phyloP scores from a whole-genome alignment of 2,113 vertebrate genomes.

The Strigops habroptila region DNA sequence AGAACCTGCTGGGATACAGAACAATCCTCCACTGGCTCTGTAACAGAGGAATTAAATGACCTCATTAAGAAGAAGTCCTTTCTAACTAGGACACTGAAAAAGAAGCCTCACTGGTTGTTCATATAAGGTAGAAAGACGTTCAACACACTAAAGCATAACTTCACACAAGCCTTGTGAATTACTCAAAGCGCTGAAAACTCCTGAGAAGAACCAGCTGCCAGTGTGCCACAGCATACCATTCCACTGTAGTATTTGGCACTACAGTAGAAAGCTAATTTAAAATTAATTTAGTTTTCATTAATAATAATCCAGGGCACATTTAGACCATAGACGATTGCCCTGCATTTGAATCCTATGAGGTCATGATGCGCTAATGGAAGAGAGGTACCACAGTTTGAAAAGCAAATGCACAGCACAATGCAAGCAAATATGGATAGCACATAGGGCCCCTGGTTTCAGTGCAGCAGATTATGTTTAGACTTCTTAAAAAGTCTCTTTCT shows the following conservation, averaged over 20 bases:
- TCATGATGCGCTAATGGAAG: background rate
- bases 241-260: background rate
- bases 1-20: constrained; percentile 4
- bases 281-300: constrained; percentile 35
- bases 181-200: constrained; percentile 48
- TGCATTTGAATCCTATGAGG: constrained; percentile 21
- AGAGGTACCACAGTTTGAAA: background rate
- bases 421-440: background rate
- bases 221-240: constrained; percentile 5
- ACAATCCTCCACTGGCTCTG: background rate
- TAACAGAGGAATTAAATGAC: constrained; percentile 36
- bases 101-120: constrained; percentile 22
- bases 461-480: background rate
- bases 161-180: constrained; percentile 26
- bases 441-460: background rate
- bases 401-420: background rate
- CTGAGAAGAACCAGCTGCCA: constrained; percentile 59
- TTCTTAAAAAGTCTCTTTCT: background rate
- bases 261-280: constrained; percentile 15
- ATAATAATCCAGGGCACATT: constrained; percentile 7
- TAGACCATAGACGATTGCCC: background rate
- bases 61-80: background rate
- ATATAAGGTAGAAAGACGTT: constrained; percentile 49
- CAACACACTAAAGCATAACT: background rate
- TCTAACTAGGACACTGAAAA: constrained; percentile 16